Conservation (phyloP, 2,113 vertebrate genomes). For the Periophthalmodon schlosseri region DNA sequence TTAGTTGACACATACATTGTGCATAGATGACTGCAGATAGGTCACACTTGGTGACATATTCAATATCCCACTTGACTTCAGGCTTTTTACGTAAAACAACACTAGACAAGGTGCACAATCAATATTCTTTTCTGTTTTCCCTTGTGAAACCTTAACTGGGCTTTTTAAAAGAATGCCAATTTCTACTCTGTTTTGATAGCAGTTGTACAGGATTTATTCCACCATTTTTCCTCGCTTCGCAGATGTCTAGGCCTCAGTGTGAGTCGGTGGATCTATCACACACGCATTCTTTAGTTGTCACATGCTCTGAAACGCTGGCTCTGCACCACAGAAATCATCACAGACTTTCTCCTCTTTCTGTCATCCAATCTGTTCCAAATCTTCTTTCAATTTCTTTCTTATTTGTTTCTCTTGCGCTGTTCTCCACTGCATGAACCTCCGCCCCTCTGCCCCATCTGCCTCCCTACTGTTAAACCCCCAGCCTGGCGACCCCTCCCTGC, state of each 20-base stretch:
- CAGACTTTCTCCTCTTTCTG: conserved; percentile 12
- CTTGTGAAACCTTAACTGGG: conserved; percentile 4
- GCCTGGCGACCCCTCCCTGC: conserved; percentile 69
- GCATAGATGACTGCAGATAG: not conserved
- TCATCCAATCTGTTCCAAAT: conserved; percentile 53
- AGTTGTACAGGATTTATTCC: conserved; percentile 37
- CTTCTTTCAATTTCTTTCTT: conserved; percentile 41
- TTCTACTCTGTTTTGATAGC: conserved; percentile 25
- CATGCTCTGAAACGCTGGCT: conserved; percentile 44
- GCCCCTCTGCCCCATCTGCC: conserved; percentile 77
- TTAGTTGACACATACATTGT: not conserved
- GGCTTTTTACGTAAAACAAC: conserved; percentile 9
- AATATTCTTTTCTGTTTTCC: conserved; percentile 16
- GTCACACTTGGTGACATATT: not conserved
- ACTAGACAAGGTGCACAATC: conserved; percentile 9
- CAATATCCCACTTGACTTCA: not conserved
- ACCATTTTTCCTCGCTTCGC: conserved; percentile 54
- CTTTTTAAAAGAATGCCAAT: conserved; percentile 19
- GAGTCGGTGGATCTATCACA: conserved; percentile 36
- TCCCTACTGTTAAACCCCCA: conserved; percentile 70
- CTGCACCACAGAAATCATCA: conserved; percentile 36
- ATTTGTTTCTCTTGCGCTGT: conserved; percentile 43
- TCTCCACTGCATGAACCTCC: conserved; percentile 75
- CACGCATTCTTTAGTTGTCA: conserved; percentile 49
- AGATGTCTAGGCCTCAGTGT: conserved; percentile 48